phyloP scores from a whole-genome alignment of 2,797 vertebrate genomes.

The Pantherophis vulpinus region DNA sequence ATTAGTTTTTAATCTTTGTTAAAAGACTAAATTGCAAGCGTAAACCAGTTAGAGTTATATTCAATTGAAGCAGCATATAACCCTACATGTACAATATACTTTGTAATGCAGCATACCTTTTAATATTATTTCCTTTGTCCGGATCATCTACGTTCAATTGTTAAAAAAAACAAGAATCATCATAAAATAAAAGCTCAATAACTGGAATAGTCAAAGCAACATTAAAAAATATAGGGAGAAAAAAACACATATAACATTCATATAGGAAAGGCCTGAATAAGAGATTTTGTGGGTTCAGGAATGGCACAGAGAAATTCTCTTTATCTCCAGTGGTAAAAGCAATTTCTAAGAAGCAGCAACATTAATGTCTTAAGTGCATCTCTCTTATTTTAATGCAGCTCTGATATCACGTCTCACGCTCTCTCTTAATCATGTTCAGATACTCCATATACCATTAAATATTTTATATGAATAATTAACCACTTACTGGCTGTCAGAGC shows the following conservation, averaged over 20 bases:
- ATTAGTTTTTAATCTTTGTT: not conserved
- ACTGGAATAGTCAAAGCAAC: not conserved
- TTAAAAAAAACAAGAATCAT: not conserved
- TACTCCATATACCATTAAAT: slow-evolving; percentile 61
- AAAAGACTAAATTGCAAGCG: not conserved
- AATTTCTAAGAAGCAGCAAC: not conserved
- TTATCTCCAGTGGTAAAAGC: not conserved
- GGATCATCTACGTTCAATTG: not conserved
- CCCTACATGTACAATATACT: not conserved
- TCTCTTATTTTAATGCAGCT: not conserved
- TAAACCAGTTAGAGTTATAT: not conserved
- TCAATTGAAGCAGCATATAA: not conserved
- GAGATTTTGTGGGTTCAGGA: not conserved
- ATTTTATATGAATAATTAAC: slow-evolving; percentile 73
- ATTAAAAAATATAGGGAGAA: not conserved
- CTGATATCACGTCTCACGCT: not conserved
- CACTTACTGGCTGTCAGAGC: slow-evolving; percentile 60
- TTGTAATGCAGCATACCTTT: not conserved
- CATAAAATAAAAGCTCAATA: not conserved
- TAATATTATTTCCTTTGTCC: not conserved
- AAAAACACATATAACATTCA: not conserved
- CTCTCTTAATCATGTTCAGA: slow-evolving; percentile 51
- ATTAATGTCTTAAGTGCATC: not conserved
- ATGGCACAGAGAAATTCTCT: not conserved
- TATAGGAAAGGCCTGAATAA: not conserved